phyloP scores from a whole-genome alignment of 2,113 vertebrate genomes.

The Hipposideros armiger region DNA sequence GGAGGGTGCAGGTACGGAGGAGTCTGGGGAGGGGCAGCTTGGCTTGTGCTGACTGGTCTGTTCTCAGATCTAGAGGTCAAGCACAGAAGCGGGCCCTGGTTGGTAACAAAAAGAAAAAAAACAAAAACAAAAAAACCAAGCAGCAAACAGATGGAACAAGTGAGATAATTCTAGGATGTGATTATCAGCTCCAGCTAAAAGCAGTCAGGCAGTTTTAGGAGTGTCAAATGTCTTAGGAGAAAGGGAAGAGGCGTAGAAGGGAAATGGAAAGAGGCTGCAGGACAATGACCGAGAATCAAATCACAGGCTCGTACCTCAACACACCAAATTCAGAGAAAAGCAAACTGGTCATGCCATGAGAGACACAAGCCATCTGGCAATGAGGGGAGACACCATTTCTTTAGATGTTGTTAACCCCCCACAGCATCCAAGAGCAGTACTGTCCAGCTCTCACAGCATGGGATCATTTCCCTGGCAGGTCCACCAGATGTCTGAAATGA shows the following conservation, averaged over 20 bases:
- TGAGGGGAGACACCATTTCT: neutral
- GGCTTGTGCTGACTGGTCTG: neutral
- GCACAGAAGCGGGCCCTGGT: conserved; percentile 26
- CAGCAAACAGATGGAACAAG: neutral
- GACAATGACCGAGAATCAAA: neutral
- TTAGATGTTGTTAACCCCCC: neutral
- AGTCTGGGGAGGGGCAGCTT: neutral
- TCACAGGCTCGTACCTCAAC: neutral
- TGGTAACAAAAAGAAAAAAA: neutral
- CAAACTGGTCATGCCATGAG: neutral
- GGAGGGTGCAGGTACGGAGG: neutral
- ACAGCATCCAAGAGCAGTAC: neutral
- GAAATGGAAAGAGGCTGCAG: neutral
- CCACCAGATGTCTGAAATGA: neutral
- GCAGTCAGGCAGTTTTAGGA: neutral
- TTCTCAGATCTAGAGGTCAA: neutral
- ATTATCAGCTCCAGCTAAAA: conserved; percentile 56
- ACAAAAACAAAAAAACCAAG: neutral
- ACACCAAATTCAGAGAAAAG: neutral
- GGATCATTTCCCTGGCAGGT: neutral
- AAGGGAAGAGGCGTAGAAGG: neutral
- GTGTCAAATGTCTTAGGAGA: neutral
- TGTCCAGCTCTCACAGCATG: neutral
- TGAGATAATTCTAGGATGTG: conserved; percentile 33
- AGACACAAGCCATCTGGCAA: neutral